Conservation (phyloP, 2,113 vertebrate species). For the Chlorocebus sabaeus region DNA sequence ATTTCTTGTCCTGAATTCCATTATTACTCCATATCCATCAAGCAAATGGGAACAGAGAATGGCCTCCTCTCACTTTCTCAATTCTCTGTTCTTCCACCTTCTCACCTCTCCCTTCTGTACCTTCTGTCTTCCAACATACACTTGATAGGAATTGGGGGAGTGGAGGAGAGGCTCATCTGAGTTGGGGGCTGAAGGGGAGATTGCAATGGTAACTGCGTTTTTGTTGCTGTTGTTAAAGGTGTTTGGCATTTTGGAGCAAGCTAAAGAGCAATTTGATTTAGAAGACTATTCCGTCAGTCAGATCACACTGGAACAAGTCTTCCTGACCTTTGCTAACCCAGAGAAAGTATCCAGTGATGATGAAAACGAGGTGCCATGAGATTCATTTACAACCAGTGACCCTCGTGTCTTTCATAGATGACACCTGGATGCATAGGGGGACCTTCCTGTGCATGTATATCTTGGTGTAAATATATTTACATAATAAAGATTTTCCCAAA, state of each 20-base stretch:
- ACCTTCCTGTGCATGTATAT: not conserved
- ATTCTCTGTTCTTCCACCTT: not conserved
- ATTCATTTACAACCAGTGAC: not conserved
- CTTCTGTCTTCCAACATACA: not conserved
- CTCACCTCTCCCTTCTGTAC: not conserved
- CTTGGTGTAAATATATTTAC: slow-evolving; percentile 26
- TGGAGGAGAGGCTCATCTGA: not conserved
- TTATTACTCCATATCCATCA: not conserved
- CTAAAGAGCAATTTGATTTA: slow-evolving; percentile 91
- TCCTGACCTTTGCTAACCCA: slow-evolving; percentile 90
- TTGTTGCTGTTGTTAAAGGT: slow-evolving; percentile 82
- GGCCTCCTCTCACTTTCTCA: not conserved
- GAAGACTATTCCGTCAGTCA: slow-evolving; percentile 97
- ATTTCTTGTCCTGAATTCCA: not conserved
- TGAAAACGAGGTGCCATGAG: not conserved
- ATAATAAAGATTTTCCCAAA: slow-evolving; percentile 51
- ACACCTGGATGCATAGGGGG: not conserved
- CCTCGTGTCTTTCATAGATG: not conserved
- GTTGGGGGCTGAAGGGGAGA: not conserved
- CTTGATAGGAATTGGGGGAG: not conserved
- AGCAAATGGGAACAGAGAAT: not conserved
- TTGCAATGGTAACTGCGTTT: not conserved
- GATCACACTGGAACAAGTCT: slow-evolving; percentile 96
- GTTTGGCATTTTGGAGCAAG: slow-evolving; percentile 93
- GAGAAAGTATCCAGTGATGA: not conserved